Evolutionary conservation across 2,888 invertebrate species (phyloP), one percentile per base, ranked within the genome.

Genomic region (Drosophila pseudotakahashii): DNA sequence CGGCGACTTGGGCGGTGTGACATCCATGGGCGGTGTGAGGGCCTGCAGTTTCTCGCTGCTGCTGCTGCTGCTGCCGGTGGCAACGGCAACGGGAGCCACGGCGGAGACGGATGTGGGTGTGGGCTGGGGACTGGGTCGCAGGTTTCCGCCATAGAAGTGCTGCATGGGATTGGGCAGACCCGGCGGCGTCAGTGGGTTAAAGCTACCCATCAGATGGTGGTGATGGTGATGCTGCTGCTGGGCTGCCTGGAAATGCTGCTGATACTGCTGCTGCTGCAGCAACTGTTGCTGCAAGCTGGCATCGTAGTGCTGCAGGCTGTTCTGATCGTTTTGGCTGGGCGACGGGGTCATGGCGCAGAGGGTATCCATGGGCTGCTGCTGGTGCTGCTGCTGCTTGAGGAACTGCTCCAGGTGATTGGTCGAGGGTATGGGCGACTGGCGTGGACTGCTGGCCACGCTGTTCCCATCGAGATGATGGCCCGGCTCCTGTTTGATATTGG

Each of bases 181-280:
- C 0, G 94, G 94, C 0, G 95, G 95, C 7, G 95, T 94, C 39
- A 95, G 92, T 0, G 94, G 93, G 81, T 93, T 94, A 81, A 94
- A 94, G 0, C 94, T 94, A 0, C 94, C 94, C 45, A 94, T 92
- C 67, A 93, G 92, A 1, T 93, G 93, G 50, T 78, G 76, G 45
- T 88, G 86, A 34, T 90, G 89, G 32, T 89, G 89, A 55, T 85
- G 66, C 51, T 87, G 87, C 41, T 79, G 89, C 51, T 86, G 81
- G 9, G 81, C 81, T 9, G 85, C 88, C 39, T 82, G 81, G 60
- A 82, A 82, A 60, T 82, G 81, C 45, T 82, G 82, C 70, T 88
- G 89, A 34, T 86, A 79, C 32, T 83, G 85, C 71, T 82, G 88
- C 54, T 81, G 90, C 55, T 88, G 87, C 68, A 81, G 63, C 59